These are phyloP conservation scores for Alethe diademata DNA, from an alignment of 2,113 vertebrate species.

Conservation along the genomic window DNA sequence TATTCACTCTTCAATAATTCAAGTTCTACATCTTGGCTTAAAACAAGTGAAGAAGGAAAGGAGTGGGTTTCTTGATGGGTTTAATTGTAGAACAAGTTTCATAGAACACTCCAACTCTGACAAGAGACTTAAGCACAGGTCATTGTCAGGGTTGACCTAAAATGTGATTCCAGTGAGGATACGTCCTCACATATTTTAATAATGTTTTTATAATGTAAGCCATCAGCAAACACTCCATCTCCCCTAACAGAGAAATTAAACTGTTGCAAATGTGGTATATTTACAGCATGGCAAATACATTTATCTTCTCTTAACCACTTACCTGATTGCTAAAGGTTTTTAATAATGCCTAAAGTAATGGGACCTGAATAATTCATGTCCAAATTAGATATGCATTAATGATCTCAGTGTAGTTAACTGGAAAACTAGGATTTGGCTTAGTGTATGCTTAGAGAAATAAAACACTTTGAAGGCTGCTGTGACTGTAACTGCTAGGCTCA, in stretches of 20 bases:
- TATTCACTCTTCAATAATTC: background rate
- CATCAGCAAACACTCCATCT: background rate
- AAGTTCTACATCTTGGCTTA: background rate
- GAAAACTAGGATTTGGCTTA: conserved; percentile 6
- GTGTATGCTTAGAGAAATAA: conserved; percentile 22
- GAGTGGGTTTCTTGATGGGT: background rate
- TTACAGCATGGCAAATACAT: conserved; percentile 1
- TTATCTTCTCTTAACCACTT: conserved; percentile 34
- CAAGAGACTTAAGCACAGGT: background rate
- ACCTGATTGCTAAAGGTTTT: conserved; percentile 34
- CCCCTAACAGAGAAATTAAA: background rate
- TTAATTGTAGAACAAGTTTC: background rate
- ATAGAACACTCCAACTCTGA: background rate
- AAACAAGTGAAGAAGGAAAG: background rate
- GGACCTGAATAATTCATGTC: conserved; percentile 54
- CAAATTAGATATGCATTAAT: conserved; percentile 47
- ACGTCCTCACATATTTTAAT: background rate
- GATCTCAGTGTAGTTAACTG: conserved; percentile 23
- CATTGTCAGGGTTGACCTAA: background rate
- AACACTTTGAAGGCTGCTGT: conserved; percentile 7
- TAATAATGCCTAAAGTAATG: conserved; percentile 18
- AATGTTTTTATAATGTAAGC: background rate
- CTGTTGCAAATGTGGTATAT: background rate
- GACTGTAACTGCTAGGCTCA: background rate
- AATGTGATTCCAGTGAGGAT: background rate